Evolutionary conservation across 2,113 vertebrate species (phyloP).

Genomic region (Phalacrocorax brasilianus): DNA sequence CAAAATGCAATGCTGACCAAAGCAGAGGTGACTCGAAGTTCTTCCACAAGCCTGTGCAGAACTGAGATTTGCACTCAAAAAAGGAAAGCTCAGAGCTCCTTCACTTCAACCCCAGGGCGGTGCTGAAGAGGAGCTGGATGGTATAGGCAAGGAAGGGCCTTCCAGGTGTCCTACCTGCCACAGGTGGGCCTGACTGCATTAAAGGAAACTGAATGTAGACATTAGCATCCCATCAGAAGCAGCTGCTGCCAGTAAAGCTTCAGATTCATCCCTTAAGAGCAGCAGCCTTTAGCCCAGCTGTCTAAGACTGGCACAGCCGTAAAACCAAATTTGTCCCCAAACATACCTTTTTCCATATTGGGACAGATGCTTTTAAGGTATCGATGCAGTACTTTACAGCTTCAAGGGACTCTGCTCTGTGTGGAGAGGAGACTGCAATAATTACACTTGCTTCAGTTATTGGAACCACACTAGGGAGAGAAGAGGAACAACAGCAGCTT

Average conservation of each 20-base stretch:
- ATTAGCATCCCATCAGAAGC: neutral
- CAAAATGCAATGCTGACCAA: neutral
- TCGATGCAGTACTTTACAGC: constrained; percentile 85
- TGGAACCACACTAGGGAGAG: constrained; percentile 79
- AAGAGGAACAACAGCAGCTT: neutral
- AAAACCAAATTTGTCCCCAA: neutral
- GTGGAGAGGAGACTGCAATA: constrained; percentile 90
- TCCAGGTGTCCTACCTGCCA: neutral
- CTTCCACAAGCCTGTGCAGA: neutral
- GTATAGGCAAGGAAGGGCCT: neutral
- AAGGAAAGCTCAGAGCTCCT: neutral
- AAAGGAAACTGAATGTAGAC: neutral
- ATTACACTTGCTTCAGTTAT: constrained; percentile 89
- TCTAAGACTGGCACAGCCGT: neutral
- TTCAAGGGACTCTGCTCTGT: constrained; percentile 83
- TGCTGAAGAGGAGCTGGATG: neutral
- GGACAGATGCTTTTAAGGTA: constrained; percentile 85
- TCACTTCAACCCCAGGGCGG: neutral
- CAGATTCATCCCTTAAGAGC: neutral
- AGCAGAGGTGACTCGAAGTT: neutral
- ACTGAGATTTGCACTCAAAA: neutral
- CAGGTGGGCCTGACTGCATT: neutral
- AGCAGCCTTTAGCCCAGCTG: neutral
- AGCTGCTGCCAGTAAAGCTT: neutral
- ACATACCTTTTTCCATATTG: constrained; percentile 93